phyloP scores from a whole-genome alignment of 2,888 invertebrate species.

The Ormyrus thymus region DNA sequence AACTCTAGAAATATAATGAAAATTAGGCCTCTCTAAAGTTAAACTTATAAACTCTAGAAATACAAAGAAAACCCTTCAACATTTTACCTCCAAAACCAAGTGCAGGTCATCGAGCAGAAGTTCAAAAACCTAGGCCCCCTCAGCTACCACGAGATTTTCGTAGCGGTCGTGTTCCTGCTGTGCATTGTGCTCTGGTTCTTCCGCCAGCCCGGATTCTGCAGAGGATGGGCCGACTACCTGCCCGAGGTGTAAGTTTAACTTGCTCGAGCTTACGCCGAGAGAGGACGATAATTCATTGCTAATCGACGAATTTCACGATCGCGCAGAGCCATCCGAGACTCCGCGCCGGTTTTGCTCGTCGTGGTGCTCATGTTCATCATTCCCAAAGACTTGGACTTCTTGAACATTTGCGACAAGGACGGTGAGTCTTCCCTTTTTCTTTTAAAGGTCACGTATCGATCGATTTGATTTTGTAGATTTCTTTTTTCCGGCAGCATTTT shows the following conservation, averaged over 20 bases:
- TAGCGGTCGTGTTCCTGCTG: slow-evolving; percentile 73
- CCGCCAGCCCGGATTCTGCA: slow-evolving; percentile 77
- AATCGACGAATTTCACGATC: neutral
- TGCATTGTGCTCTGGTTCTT: slow-evolving; percentile 78
- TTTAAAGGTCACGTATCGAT: slow-evolving; percentile 13
- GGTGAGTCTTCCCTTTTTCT: slow-evolving; percentile 58
- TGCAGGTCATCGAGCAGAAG: slow-evolving; percentile 72
- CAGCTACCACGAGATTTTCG: slow-evolving; percentile 73
- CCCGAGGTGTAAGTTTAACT: slow-evolving; percentile 58
- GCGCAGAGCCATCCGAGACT: slow-evolving; percentile 65
- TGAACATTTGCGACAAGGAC: slow-evolving; percentile 60
- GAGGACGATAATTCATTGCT: neutral
- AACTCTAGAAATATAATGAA: too few relatives aligned
- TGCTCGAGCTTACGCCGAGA: too few relatives aligned
- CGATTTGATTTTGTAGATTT: neutral
- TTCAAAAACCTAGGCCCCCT: slow-evolving; percentile 75
- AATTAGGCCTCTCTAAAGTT: too few relatives aligned
- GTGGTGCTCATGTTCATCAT: slow-evolving; percentile 77
- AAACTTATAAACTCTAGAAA: too few relatives aligned
- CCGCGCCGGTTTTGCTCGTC: slow-evolving; percentile 75
- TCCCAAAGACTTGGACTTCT: slow-evolving; percentile 75
- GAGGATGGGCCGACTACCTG: slow-evolving; percentile 77
- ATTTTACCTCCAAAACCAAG: neutral
- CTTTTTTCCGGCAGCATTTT: neutral
- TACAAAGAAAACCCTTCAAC: neutral